Percentiles rank a stretch among this genome's conserved stretches.
phyloP scores from a whole-genome alignment of 2,888 invertebrate species.

The Heliconius cydno region DNA sequence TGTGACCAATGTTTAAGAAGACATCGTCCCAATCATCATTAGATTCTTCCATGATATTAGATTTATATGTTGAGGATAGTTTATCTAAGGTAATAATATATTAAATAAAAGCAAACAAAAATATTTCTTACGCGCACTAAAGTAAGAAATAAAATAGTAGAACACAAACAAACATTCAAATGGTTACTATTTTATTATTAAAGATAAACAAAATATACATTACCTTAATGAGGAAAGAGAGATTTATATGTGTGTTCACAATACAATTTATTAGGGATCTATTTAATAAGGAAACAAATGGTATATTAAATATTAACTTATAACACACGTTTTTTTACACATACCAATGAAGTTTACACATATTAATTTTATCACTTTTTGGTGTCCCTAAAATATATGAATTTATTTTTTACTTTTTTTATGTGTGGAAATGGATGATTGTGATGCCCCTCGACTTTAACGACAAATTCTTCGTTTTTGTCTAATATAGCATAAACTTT shows the following conservation, averaged over 20 bases:
- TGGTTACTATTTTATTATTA: neutral
- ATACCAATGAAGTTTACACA: too few relatives aligned
- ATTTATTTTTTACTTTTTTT: constrained; percentile 12
- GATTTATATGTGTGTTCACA: neutral
- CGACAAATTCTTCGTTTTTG: constrained; percentile 14
- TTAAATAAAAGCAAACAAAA: neutral
- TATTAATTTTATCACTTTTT: too few relatives aligned
- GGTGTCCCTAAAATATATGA: neutral
- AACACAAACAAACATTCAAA: constrained; percentile 5
- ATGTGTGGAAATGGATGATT: constrained; percentile 36
- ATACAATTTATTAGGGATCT: neutral
- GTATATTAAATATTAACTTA: too few relatives aligned
- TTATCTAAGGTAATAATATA: neutral
- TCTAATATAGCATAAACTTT: constrained; percentile 48
- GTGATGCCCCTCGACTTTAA: constrained; percentile 30
- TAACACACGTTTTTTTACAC: too few relatives aligned
- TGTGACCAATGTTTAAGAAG: neutral
- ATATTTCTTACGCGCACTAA: neutral
- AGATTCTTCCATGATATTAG: neutral
- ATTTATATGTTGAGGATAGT: neutral
- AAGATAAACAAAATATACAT: neutral
- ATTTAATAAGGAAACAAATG: too few relatives aligned
- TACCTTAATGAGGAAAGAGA: neutral
- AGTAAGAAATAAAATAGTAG: too few relatives aligned
- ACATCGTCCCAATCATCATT: neutral